Evolutionary conservation across 2,888 invertebrate species (phyloP).

Genomic region (Pachliopta kotzebuea): DNA sequence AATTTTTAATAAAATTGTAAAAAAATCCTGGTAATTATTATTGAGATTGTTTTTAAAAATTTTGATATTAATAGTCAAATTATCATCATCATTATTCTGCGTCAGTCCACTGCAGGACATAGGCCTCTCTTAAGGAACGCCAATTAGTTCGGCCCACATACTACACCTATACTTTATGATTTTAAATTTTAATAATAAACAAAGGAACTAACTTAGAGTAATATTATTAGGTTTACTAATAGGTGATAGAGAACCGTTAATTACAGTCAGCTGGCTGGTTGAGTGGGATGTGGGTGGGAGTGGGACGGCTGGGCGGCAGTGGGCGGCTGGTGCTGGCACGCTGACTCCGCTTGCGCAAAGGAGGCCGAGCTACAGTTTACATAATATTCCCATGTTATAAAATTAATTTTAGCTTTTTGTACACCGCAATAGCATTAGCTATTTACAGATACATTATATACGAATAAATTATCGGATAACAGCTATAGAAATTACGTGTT

Average conservation of each 20-base stretch:
- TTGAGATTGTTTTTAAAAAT: no score
- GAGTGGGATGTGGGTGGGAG: slow-evolving; percentile 48
- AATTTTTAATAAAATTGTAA: no score
- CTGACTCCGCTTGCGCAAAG: slow-evolving; percentile 55
- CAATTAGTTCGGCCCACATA: no score
- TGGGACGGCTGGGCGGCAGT: slow-evolving; percentile 52
- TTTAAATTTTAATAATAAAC: no score
- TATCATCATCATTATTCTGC: no score
- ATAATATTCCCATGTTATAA: slow-evolving; percentile 30
- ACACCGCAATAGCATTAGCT: slow-evolving; percentile 8
- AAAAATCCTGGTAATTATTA: no score
- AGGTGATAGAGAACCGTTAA: slow-evolving; percentile 20
- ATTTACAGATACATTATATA: slow-evolving; percentile 18
- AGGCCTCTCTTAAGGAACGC: no score
- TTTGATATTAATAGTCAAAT: no score
- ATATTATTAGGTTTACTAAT: slow-evolving; percentile 4
- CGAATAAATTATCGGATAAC: slow-evolving; percentile 22
- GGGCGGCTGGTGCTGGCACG: slow-evolving; percentile 68
- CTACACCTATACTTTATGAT: no score
- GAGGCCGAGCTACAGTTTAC: slow-evolving; percentile 49
- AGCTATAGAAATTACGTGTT: slow-evolving; percentile 10
- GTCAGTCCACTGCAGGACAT: no score
- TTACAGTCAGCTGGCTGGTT: slow-evolving; percentile 6
- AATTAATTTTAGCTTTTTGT: slow-evolving; percentile 29
- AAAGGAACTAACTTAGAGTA: no score